Evolutionary conservation across 2,888 invertebrate genomes (phyloP).

Genomic region (Celastrina argiolus): DNA sequence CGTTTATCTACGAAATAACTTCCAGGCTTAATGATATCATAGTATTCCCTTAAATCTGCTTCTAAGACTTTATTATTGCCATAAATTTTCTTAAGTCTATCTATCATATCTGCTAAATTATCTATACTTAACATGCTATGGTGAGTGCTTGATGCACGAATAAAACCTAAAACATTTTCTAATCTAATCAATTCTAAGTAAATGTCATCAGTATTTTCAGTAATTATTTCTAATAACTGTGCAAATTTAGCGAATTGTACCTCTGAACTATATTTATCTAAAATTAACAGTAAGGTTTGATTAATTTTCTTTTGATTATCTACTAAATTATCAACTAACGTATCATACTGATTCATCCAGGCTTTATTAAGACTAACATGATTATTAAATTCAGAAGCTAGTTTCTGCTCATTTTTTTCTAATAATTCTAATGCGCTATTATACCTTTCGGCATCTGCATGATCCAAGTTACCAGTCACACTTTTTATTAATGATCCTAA

Average conservation of each 20-base stretch:
- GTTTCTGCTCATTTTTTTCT: background rate
- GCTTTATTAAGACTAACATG: conserved; percentile 3
- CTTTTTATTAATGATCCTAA: conserved; percentile 20
- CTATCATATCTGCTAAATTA: conserved; percentile 23
- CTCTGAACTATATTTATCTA: conserved; percentile 2
- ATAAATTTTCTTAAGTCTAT: conserved; percentile 17
- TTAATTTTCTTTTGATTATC: conserved; percentile 8
- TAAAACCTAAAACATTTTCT: conserved; percentile 33
- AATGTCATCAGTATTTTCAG: conserved; percentile 31
- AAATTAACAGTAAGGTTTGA: background rate
- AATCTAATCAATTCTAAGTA: conserved; percentile 28
- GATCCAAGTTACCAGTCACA: conserved; percentile 17
- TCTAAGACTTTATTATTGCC: background rate
- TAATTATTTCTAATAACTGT: conserved; percentile 28
- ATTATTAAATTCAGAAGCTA: conserved; percentile 3
- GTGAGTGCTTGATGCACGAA: conserved; percentile 29
- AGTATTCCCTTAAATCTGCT: too few species aligned
- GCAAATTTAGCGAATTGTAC: conserved; percentile 27
- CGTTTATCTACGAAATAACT: conserved; percentile 19
- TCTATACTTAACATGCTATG: conserved; percentile 32
- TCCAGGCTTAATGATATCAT: background rate
- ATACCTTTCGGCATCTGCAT: conserved; percentile 15
- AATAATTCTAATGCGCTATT: background rate
- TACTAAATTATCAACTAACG: background rate
- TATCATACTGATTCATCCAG: background rate